These are phyloP conservation scores for Xenopus laevis DNA, from an alignment of 2,113 vertebrate species.

Conservation along the genomic window DNA sequence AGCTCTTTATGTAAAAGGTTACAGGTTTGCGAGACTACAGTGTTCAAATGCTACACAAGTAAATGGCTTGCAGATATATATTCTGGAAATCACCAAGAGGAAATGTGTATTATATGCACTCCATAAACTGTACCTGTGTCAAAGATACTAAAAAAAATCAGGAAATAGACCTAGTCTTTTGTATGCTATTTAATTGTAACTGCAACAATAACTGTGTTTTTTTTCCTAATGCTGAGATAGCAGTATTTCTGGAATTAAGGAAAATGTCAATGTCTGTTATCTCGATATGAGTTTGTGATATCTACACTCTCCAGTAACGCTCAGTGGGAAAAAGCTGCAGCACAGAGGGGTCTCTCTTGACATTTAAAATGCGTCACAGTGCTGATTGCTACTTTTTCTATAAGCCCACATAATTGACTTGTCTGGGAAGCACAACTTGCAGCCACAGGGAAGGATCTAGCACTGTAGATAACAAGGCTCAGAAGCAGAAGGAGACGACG, in stretches of 20 bases:
- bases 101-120: too few relatives aligned
- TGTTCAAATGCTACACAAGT: too few relatives aligned
- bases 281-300: conserved; percentile 46
- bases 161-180: neutral
- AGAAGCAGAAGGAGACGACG: conserved; percentile 44
- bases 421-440: conserved; percentile 48
- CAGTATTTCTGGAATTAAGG: conserved; percentile 42
- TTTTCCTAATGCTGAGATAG: conserved; percentile 12
- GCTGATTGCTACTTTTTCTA: conserved; percentile 47
- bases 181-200: conserved; percentile 18
- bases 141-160: neutral
- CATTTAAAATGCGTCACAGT: conserved; percentile 49
- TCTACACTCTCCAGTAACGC: neutral
- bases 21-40: too few relatives aligned
- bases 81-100: too few relatives aligned
- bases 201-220: conserved; percentile 15
- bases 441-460: conserved; percentile 45
- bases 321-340: conserved; percentile 40
- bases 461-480: conserved; percentile 41
- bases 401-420: conserved; percentile 51
- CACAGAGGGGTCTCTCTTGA: conserved; percentile 49
- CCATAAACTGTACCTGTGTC: neutral
- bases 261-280: conserved; percentile 45
- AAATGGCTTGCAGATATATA: too few relatives aligned
- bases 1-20: too few relatives aligned